These are phyloP conservation scores for Mirounga angustirostris DNA, from an alignment of 2,113 vertebrate species.

Conservation along the genomic window DNA sequence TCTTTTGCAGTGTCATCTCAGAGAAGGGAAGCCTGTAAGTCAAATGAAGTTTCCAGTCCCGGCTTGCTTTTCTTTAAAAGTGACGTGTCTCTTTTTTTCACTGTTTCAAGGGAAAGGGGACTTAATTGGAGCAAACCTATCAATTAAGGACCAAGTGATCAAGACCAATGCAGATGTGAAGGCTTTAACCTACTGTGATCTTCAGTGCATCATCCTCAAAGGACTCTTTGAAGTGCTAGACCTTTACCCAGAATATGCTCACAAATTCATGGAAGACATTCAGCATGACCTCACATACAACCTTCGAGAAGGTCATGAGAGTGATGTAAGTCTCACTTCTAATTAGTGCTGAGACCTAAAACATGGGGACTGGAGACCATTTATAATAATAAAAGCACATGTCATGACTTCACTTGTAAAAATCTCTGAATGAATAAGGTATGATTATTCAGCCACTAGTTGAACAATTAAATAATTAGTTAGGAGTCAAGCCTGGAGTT, in stretches of 20 bases:
- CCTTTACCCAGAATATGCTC: slow-evolving; percentile 97
- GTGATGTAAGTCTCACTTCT: slow-evolving; percentile 91
- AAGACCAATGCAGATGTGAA: slow-evolving; percentile 98
- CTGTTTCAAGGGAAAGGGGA: slow-evolving; percentile 94
- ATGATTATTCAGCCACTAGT: slow-evolving; percentile 58
- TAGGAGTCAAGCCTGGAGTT: neutral
- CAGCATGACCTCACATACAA: slow-evolving; percentile 98
- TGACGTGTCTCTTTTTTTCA: neutral
- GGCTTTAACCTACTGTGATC: slow-evolving; percentile 97
- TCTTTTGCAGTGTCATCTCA: neutral
- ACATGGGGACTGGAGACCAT: neutral
- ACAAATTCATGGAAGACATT: slow-evolving; percentile 96
- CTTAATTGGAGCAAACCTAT: slow-evolving; percentile 96
- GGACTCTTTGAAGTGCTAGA: slow-evolving; percentile 97
- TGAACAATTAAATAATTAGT: neutral
- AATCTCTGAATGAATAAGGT: neutral
- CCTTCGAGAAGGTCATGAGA: slow-evolving; percentile 96
- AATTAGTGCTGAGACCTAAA: neutral
- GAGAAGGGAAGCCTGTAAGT: slow-evolving; percentile 10
- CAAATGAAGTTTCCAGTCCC: neutral
- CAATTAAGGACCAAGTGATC: slow-evolving; percentile 95
- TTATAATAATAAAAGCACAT: slow-evolving; percentile 4
- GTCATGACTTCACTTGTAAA: neutral
- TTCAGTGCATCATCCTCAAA: slow-evolving; percentile 96
- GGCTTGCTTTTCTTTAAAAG: slow-evolving; percentile 44